Evolutionary conservation across 92 coral and sea anemone species (phyloP).

Genomic region (Parazoanthus swiftii): DNA sequence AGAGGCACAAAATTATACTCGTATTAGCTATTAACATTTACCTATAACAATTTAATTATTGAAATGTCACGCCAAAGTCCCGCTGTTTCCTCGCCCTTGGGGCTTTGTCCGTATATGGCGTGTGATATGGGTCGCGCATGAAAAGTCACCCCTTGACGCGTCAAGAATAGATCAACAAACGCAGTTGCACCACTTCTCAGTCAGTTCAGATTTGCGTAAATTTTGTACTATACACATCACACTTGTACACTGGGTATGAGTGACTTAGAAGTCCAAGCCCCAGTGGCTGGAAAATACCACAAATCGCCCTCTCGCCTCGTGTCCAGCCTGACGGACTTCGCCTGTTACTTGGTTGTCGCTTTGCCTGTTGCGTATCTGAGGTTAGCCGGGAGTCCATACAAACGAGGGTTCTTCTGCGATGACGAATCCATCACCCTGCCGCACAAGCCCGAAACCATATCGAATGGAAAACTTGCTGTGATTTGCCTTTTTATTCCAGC

Average conservation of each 20-base stretch:
- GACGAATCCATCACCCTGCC: constrained; percentile 50
- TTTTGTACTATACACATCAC: neutral
- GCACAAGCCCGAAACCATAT: constrained; percentile 25
- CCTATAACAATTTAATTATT: neutral
- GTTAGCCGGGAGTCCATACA: constrained; percentile 26
- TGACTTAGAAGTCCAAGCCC: constrained; percentile 5
- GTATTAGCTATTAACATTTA: neutral
- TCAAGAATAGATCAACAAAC: neutral
- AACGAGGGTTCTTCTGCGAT: constrained; percentile 51
- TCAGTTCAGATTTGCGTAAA: neutral
- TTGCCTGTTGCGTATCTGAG: constrained; percentile 16
- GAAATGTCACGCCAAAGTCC: constrained; percentile 3
- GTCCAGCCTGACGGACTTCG: constrained; percentile 20
- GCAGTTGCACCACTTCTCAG: neutral
- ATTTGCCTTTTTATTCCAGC: constrained; percentile 30
- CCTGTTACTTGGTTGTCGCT: constrained; percentile 10
- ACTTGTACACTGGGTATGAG: neutral
- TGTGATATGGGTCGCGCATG: constrained; percentile 41
- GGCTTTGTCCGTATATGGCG: constrained; percentile 22
- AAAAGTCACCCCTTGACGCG: neutral
- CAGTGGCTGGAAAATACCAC: neutral
- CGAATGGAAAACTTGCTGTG: neutral
- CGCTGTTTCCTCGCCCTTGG: neutral
- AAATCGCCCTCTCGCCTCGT: constrained; percentile 21
- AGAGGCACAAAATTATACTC: neutral